A percentile compares a stretch with the other conserved stretches of the same genome.
Evolutionary conservation across 1,140 invertebrate genomes (phyloP).

Genomic region (Drosophila pallidifrons): DNA sequence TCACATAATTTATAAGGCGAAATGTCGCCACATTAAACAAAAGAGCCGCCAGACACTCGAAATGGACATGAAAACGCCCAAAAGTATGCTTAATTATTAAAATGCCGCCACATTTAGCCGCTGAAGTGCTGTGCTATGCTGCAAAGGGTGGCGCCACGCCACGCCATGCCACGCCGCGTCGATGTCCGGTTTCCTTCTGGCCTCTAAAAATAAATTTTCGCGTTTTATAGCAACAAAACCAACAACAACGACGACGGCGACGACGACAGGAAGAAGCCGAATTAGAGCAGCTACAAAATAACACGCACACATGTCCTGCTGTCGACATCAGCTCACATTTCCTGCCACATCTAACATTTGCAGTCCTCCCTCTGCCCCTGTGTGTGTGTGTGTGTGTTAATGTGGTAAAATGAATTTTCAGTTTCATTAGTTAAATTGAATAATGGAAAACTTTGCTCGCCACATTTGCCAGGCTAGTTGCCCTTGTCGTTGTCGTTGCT

Average conservation of each 20-base stretch:
- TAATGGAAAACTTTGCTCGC: slow-evolving; percentile 83
- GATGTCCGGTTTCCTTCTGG: slow-evolving; percentile 25
- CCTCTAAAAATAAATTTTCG: slow-evolving; percentile 74
- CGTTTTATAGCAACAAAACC: slow-evolving; percentile 62
- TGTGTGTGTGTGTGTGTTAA: slow-evolving; percentile 72
- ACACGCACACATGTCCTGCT: slow-evolving; percentile 76
- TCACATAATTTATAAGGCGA: slow-evolving; percentile 47
- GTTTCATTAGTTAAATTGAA: slow-evolving; percentile 85
- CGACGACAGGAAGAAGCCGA: slow-evolving; percentile 18
- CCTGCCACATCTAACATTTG: slow-evolving; percentile 49
- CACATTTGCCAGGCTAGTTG: slow-evolving; percentile 61
- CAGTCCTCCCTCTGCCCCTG: slow-evolving; percentile 13
- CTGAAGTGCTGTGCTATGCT: neutral
- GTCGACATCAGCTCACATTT: slow-evolving; percentile 59
- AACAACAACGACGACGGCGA: slow-evolving; percentile 12
- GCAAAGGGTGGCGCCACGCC: slow-evolving; percentile 36
- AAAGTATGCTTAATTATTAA: slow-evolving; percentile 80
- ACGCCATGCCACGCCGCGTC: neutral
- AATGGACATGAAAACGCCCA: slow-evolving; percentile 62
- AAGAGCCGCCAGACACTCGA: slow-evolving; percentile 29
- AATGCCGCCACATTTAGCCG: slow-evolving; percentile 44
- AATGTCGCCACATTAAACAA: slow-evolving; percentile 46
- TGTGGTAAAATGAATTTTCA: slow-evolving; percentile 84
- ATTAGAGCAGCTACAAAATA: slow-evolving; percentile 42
- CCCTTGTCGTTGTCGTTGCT: slow-evolving; percentile 30